A percentile compares a stretch with the other conserved stretches of the same genome.
These are phyloP conservation scores for Pomacea maculata DNA, from an alignment of 1,140 invertebrate genomes.

Conservation along the genomic window DNA sequence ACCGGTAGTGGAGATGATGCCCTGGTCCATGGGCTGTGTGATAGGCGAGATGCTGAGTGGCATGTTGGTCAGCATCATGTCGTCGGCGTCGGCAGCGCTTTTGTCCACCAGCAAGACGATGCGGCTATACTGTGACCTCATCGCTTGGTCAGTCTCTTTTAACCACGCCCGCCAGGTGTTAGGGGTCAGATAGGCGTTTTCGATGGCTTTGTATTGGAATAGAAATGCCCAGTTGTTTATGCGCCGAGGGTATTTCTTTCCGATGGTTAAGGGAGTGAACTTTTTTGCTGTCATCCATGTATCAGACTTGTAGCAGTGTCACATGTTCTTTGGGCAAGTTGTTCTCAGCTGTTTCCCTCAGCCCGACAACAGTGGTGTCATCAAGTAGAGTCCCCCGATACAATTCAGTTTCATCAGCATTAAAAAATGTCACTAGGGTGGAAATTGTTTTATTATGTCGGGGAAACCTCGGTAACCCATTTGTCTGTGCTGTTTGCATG, in stretches of 20 bases:
- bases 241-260: constrained; percentile 66
- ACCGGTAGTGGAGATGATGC: constrained; percentile 6
- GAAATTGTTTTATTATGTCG: background rate
- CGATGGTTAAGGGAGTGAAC: constrained; percentile 65
- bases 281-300: constrained; percentile 67
- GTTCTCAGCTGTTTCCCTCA: no score
- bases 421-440: constrained; percentile 26
- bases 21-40: constrained; percentile 31
- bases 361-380: constrained; percentile 14
- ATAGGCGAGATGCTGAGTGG: constrained; percentile 35
- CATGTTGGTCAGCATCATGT: constrained; percentile 26
- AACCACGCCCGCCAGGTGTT: constrained; percentile 32
- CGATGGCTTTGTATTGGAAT: constrained; percentile 27
- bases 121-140: constrained; percentile 11
- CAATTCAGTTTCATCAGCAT: constrained; percentile 35
- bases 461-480: background rate
- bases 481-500: no score
- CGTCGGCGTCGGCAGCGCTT: constrained; percentile 34
- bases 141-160: constrained; percentile 5
- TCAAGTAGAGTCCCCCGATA: constrained; percentile 27
- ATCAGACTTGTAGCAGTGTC: constrained; percentile 63
- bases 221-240: constrained; percentile 60
- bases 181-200: constrained; percentile 38
- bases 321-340: constrained; percentile 63
- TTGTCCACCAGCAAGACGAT: constrained; percentile 36